Evolutionary conservation across 2,113 vertebrate species (phyloP).

Genomic region (Salvelinus sp.): DNA sequence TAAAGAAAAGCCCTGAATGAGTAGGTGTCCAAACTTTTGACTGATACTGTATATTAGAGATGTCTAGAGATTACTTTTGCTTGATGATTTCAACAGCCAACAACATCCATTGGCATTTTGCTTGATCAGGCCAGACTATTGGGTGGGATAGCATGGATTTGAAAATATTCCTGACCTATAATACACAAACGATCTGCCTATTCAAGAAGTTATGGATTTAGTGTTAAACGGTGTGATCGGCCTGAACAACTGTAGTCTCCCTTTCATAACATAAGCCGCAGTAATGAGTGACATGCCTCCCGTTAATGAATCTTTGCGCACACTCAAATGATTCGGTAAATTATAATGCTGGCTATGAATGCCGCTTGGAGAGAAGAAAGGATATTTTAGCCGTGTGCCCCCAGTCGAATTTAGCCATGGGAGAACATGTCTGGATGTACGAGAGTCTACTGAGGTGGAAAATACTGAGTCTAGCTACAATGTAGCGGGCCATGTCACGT

Average conservation of each 20-base stretch:
- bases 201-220: too few relatives aligned
- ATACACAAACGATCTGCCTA: too few relatives aligned
- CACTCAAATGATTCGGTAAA: constrained; percentile 12
- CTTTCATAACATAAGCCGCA: constrained; percentile 4
- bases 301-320: constrained; percentile 29
- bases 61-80: too few relatives aligned
- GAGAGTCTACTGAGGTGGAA: constrained; percentile 36
- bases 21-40: too few relatives aligned
- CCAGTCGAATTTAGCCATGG: constrained; percentile 48
- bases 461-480: constrained; percentile 36
- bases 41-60: too few relatives aligned
- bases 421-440: constrained; percentile 61
- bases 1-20: too few relatives aligned
- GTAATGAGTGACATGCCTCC: constrained; percentile 32
- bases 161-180: not conserved
- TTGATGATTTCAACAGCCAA: too few relatives aligned
- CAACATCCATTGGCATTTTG: not conserved
- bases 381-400: constrained; percentile 49
- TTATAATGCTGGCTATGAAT: constrained; percentile 25
- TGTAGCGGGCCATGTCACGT: constrained; percentile 44
- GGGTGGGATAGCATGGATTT: not conserved
- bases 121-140: not conserved
- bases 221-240: not conserved
- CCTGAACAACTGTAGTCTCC: constrained; percentile 9
- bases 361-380: constrained; percentile 27